Percentiles rank a stretch among this genome's conserved stretches.
phyloP scores from a whole-genome alignment of 2,797 vertebrate species.

The Lemur catta region DNA sequence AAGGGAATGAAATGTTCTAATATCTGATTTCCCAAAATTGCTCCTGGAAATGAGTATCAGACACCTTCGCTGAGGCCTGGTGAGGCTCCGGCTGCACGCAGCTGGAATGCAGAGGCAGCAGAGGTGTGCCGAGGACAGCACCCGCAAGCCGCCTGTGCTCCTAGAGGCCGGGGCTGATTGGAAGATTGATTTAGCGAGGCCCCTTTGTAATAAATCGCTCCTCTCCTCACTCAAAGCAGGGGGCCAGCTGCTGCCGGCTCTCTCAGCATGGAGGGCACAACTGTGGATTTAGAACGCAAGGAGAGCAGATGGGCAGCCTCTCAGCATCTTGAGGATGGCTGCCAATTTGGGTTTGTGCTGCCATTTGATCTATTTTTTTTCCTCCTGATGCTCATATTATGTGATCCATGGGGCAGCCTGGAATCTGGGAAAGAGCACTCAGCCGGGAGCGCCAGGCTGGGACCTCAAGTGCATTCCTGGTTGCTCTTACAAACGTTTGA shows the following conservation, averaged over 20 bases:
- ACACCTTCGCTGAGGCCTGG: background rate
- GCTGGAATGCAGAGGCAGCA: background rate
- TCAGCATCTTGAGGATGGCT: constrained; percentile 64
- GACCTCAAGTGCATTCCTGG: background rate
- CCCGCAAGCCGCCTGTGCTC: constrained; percentile 35
- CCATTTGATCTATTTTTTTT: constrained; percentile 61
- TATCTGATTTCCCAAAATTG: constrained; percentile 23
- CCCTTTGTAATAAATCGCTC: constrained; percentile 77
- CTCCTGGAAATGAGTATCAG: background rate
- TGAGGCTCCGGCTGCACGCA: background rate
- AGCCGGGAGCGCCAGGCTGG: background rate
- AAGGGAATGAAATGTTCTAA: background rate
- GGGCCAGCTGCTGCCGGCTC: constrained; percentile 61
- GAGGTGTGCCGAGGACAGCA: fast-evolving
- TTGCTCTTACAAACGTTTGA: background rate
- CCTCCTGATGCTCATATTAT: constrained; percentile 15
- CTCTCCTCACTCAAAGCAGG: constrained; percentile 34
- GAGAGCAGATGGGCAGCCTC: constrained; percentile 73
- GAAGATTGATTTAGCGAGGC: constrained; percentile 77
- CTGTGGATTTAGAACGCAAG: constrained; percentile 55
- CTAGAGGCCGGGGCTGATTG: constrained; percentile 17
- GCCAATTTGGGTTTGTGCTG: constrained; percentile 53
- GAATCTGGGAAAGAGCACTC: background rate
- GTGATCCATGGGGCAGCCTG: background rate
- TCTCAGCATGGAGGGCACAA: constrained; percentile 69